phyloP scores from a whole-genome alignment of 1,140 invertebrate genomes.

The Ceratina japonica region DNA sequence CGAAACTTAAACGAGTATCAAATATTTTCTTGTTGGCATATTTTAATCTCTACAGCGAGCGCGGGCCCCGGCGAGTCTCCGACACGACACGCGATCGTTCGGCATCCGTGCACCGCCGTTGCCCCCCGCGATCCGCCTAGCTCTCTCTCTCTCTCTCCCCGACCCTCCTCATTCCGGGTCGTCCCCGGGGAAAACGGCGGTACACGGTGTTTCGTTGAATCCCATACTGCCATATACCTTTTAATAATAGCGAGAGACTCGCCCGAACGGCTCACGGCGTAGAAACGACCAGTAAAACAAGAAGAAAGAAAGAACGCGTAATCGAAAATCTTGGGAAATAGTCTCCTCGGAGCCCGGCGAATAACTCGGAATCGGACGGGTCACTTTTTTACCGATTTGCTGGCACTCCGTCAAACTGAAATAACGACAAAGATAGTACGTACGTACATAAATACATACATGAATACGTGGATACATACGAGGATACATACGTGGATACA shows the following conservation, averaged over 20 bases:
- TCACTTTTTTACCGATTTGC: constrained; percentile 62
- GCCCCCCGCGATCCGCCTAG: no score
- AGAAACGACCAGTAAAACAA: constrained; percentile 72
- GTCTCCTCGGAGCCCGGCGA: constrained; percentile 39
- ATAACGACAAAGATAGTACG: constrained; percentile 11
- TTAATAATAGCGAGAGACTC: constrained; percentile 63
- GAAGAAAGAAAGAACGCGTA: background rate
- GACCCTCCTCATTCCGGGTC: background rate
- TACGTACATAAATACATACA: background rate
- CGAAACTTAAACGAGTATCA: constrained; percentile 63
- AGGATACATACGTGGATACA: constrained; percentile 14
- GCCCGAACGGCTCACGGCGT: constrained; percentile 65
- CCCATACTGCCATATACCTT: constrained; percentile 66
- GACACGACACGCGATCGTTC: constrained; percentile 40
- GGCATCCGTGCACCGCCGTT: constrained; percentile 50
- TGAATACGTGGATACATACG: constrained; percentile 24
- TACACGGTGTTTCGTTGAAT: constrained; percentile 55
- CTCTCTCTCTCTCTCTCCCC: background rate
- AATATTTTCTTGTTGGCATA: constrained; percentile 75
- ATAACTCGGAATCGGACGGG: constrained; percentile 55
- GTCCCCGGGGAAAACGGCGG: constrained; percentile 39
- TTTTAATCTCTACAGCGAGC: constrained; percentile 73
- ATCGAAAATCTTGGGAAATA: constrained; percentile 7
- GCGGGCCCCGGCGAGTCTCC: constrained; percentile 69
- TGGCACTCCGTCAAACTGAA: constrained; percentile 34